A percentile compares a stretch with the other conserved stretches of the same genome.
phyloP scores from a whole-genome alignment of 2,888 invertebrate genomes.

The Xestia rhomboidea region DNA sequence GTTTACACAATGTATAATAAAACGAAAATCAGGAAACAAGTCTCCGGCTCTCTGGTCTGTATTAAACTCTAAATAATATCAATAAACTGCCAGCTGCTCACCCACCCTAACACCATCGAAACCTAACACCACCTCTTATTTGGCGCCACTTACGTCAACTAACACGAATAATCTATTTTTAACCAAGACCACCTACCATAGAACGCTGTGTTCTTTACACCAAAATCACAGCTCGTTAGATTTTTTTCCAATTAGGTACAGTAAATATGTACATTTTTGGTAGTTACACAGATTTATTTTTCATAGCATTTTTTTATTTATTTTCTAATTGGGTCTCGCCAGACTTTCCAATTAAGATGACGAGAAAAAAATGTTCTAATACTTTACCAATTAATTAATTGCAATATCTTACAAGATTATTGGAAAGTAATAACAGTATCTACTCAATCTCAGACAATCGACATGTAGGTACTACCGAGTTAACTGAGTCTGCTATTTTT shows the following conservation, averaged over 20 bases:
- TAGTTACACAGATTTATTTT: background rate
- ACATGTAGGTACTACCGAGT: background rate
- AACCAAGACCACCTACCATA: constrained; percentile 14
- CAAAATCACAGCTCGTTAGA: background rate
- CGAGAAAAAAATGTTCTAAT: background rate
- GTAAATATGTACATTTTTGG: background rate
- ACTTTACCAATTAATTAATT: no score
- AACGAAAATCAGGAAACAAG: background rate
- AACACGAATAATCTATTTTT: constrained; percentile 6
- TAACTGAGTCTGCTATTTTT: no score
- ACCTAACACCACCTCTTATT: background rate
- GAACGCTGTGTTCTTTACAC: constrained; percentile 6
- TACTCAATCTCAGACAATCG: background rate
- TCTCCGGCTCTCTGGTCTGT: background rate
- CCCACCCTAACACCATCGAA: no score
- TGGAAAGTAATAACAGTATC: background rate
- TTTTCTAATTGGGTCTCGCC: background rate
- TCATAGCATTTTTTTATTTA: background rate
- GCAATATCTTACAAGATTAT: background rate
- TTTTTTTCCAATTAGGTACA: background rate
- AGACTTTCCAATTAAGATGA: background rate
- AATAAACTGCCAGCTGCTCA: background rate
- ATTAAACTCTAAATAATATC: background rate
- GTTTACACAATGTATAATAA: no score
- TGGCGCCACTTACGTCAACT: constrained; percentile 6